phyloP scores from a whole-genome alignment of 2,888 invertebrate species.

The Seira sanloemensis region DNA sequence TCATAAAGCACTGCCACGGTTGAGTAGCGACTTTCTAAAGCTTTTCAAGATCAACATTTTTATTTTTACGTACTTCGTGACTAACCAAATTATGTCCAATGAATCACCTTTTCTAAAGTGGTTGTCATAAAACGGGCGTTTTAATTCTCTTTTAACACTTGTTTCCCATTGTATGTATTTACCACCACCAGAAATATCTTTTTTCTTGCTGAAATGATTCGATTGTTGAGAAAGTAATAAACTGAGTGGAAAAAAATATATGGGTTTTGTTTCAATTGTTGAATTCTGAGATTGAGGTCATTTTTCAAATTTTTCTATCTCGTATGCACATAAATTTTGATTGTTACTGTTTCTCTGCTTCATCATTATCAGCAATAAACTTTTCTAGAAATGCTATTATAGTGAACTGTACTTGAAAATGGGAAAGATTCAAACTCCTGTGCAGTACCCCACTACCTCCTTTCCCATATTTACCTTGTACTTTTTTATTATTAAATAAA shows the following conservation, averaged over 20 bases:
- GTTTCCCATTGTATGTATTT: background rate
- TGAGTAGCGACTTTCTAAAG: too few species aligned
- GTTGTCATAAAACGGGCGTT: background rate
- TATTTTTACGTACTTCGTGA: background rate
- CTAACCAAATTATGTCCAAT: background rate
- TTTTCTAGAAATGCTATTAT: background rate
- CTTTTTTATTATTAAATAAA: background rate
- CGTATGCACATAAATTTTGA: background rate
- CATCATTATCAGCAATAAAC: background rate
- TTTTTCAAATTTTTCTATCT: background rate
- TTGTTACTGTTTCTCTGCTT: background rate
- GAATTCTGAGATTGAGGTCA: background rate
- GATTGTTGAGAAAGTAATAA: background rate
- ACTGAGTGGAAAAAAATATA: background rate
- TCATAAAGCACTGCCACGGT: too few species aligned
- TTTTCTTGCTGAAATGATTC: background rate
- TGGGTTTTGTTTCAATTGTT: background rate
- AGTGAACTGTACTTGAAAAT: background rate
- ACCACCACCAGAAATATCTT: background rate
- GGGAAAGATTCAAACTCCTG: background rate
- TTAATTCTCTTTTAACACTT: background rate
- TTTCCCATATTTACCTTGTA: background rate
- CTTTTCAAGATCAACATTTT: background rate
- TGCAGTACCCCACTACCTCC: background rate
- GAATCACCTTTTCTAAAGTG: background rate